These are phyloP conservation scores for Sphenodon punctatus DNA, from an alignment of 2,797 vertebrate species.

Conservation along the genomic window DNA sequence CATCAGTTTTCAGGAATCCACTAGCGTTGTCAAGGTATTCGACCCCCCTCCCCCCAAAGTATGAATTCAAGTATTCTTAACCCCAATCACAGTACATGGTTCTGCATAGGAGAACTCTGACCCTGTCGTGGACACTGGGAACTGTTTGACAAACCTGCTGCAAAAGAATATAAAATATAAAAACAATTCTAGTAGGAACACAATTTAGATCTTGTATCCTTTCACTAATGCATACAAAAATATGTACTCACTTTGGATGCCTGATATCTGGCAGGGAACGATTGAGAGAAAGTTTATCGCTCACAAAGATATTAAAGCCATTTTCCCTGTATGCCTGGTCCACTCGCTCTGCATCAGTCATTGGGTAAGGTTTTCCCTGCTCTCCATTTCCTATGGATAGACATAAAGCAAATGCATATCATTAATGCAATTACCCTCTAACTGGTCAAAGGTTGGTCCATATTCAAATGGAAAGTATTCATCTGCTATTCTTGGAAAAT, in stretches of 20 bases:
- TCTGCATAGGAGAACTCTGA: not conserved
- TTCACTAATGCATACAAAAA: not conserved
- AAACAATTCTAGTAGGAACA: not conserved
- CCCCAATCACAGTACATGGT: no score
- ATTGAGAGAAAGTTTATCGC: constrained; percentile 93
- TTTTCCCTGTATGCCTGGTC: constrained; percentile 97
- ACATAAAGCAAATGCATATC: constrained; percentile 43
- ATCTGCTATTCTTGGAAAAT: not conserved
- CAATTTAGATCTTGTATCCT: not conserved
- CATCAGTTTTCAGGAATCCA: not conserved
- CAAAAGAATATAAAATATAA: not conserved
- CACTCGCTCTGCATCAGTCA: constrained; percentile 87
- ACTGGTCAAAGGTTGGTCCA: constrained; percentile 12
- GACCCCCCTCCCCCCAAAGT: no score
- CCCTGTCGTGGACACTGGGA: not conserved
- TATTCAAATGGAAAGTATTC: not conserved
- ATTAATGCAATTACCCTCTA: constrained; percentile 38
- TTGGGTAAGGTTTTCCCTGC: constrained; percentile 88
- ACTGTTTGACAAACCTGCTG: not conserved
- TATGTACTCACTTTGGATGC: constrained; percentile 88
- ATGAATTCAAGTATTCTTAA: no score
- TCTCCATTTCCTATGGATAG: constrained; percentile 86
- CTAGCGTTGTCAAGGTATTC: not conserved
- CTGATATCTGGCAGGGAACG: constrained; percentile 94
- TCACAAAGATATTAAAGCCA: constrained; percentile 97